Base-by-base conservation (phyloP, 1,140 invertebrate genomes). In the Apis laboriosa region DNA sequence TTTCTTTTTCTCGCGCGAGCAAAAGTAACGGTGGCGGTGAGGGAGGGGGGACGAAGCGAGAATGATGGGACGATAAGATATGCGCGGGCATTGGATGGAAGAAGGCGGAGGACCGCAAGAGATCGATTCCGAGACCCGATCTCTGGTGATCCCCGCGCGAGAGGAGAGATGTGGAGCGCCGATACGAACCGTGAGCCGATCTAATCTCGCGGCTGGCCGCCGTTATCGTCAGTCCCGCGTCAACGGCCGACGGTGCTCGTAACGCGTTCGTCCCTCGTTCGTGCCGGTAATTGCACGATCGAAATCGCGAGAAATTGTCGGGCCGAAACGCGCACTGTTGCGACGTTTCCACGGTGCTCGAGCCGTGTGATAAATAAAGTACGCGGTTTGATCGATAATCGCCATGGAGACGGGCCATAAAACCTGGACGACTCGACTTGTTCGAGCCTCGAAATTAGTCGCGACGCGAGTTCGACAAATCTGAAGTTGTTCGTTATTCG, bases 11-110 rank as follows among this genome's bases (percentile, higher is more conserved):
- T 24, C 24, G 24, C 73, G 80, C 71, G 80, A 83, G 75, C 51
- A 78, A 71, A 55, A 78, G 67, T 83, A 83, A 83, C 75, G 75
- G 75, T 78, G 58, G 34, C 28, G 60, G n/a, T n/a, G n/a, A n/a
- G n/a, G n/a, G 21, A n/a, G 63, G 34, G 61, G 58, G 53, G 21
- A 72, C 56, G 58, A 78, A 78, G 28, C 67, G 66, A 66, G 76
- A 78, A 83, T 83, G 81, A 83, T 83, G 81, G 67, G 75, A 83
- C 81, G 78, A 55, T 78, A 83, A 83, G 80, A 83, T 83, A 83
- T 12, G 49, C 24, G 11, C 28, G 7, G 12, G 28, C 2, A 51
- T 17, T 49, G 49, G 66, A 64, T n/a, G 28, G 4, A 56, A 17
- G 34, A 21, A 9, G 28, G 67, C 19, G 17, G 17, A 11, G 24